Evolutionary conservation across 2,113 vertebrate genomes (phyloP).

Genomic region (Pipa parva): DNA sequence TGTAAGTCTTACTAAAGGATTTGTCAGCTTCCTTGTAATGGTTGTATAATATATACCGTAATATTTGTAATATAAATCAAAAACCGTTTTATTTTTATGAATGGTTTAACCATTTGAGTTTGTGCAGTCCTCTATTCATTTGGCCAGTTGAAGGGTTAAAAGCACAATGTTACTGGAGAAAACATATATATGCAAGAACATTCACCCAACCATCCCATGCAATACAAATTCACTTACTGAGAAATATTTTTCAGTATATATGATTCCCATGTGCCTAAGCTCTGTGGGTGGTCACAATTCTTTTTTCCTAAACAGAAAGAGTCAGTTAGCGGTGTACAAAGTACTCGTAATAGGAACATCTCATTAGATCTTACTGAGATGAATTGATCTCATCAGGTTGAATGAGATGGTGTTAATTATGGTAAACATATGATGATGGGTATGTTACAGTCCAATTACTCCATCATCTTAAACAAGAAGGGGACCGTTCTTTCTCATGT

Average conservation of each 20-base stretch:
- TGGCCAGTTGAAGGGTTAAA: not conserved
- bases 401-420: slow-evolving; percentile 27
- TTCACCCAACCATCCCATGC: slow-evolving; percentile 7
- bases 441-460: slow-evolving; percentile 25
- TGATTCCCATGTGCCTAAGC: not conserved
- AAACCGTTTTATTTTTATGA: too few relatives aligned
- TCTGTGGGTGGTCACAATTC: slow-evolving; percentile 56
- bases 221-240: not conserved
- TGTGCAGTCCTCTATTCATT: not conserved
- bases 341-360: slow-evolving; percentile 22
- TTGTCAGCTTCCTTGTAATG: too few relatives aligned
- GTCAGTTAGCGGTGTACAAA: not conserved
- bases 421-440: slow-evolving; percentile 36
- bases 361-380: slow-evolving; percentile 38
- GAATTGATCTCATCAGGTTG: slow-evolving; percentile 38
- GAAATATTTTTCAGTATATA: slow-evolving; percentile 16
- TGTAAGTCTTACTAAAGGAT: too few relatives aligned
- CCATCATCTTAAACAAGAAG: not conserved
- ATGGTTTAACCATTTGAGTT: too few relatives aligned
- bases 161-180: not conserved
- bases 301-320: slow-evolving; percentile 43
- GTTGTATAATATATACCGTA: too few relatives aligned
- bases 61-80: too few relatives aligned
- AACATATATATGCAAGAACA: slow-evolving; percentile 2
- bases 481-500: not conserved